phyloP scores from a whole-genome alignment of 2,888 invertebrate genomes.

The Erebia aethiops region DNA sequence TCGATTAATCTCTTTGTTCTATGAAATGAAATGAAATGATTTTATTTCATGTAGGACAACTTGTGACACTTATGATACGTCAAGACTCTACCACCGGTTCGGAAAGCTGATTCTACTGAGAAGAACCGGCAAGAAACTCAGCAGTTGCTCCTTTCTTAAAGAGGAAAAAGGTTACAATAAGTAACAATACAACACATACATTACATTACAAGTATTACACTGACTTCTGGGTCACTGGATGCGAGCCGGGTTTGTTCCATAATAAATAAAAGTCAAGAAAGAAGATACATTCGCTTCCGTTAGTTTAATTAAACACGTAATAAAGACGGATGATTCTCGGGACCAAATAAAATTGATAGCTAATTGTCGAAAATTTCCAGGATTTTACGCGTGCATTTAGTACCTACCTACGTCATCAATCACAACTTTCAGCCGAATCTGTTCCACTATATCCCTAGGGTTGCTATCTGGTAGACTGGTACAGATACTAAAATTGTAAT shows the following conservation, averaged over 20 bases:
- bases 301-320: slow-evolving; percentile 32
- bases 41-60: too few relatives aligned
- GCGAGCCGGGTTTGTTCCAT: too few relatives aligned
- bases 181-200: too few relatives aligned
- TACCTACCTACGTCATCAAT: slow-evolving; percentile 63
- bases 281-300: slow-evolving; percentile 16
- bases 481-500: background rate
- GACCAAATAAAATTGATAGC: slow-evolving; percentile 45
- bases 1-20: slow-evolving; percentile 12
- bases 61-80: too few relatives aligned
- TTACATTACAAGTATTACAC: too few relatives aligned
- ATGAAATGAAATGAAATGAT: too few relatives aligned
- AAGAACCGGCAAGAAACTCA: too few relatives aligned
- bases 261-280: background rate
- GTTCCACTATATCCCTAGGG: slow-evolving; percentile 36
- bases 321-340: slow-evolving; percentile 33
- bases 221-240: too few relatives aligned
- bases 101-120: too few relatives aligned
- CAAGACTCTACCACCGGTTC: too few relatives aligned
- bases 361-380: slow-evolving; percentile 53
- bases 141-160: too few relatives aligned
- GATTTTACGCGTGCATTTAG: slow-evolving; percentile 43
- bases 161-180: too few relatives aligned
- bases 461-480: background rate
- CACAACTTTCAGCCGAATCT: slow-evolving; percentile 61